These are phyloP conservation scores for Eutrigla gurnardus DNA, from an alignment of 2,797 vertebrate species.

Conservation along the genomic window DNA sequence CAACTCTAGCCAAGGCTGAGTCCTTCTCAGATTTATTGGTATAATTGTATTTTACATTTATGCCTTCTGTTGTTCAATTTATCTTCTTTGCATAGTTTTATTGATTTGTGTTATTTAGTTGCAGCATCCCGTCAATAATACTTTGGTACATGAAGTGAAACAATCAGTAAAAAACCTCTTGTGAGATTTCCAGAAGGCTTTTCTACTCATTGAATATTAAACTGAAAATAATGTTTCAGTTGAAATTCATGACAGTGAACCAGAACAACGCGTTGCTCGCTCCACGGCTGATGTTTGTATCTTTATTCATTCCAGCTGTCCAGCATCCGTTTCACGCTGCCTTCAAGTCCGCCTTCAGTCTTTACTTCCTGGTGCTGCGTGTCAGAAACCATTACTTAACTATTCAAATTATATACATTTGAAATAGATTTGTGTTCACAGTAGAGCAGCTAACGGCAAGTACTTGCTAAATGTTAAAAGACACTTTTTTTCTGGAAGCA, in stretches of 20 bases:
- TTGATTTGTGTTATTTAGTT: background rate
- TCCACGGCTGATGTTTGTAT: slow-evolving; percentile 8
- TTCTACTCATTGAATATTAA: slow-evolving; percentile 4
- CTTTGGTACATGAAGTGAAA: background rate
- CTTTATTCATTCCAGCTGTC: slow-evolving; percentile 40
- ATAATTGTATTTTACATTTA: background rate
- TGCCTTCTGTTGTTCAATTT: background rate
- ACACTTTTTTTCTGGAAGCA: slow-evolving; percentile 1
- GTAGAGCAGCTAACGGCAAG: background rate
- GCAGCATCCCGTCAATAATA: background rate
- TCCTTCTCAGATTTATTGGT: background rate
- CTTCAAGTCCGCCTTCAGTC: slow-evolving; percentile 41
- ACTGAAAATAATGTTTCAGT: slow-evolving; percentile 6
- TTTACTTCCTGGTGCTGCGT: background rate
- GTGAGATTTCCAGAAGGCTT: slow-evolving; percentile 3
- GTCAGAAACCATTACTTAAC: background rate
- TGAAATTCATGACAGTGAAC: slow-evolving; percentile 1
- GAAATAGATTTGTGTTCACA: background rate
- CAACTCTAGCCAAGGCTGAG: no score
- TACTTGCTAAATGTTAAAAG: background rate
- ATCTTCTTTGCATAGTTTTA: background rate
- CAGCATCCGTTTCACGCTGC: slow-evolving; percentile 36
- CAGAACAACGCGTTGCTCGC: slow-evolving; percentile 1
- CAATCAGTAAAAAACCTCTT: background rate
- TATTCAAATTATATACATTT: background rate